These are phyloP conservation scores for Cryptus armator DNA, from an alignment of 2,888 invertebrate species.

Conservation along the genomic window DNA sequence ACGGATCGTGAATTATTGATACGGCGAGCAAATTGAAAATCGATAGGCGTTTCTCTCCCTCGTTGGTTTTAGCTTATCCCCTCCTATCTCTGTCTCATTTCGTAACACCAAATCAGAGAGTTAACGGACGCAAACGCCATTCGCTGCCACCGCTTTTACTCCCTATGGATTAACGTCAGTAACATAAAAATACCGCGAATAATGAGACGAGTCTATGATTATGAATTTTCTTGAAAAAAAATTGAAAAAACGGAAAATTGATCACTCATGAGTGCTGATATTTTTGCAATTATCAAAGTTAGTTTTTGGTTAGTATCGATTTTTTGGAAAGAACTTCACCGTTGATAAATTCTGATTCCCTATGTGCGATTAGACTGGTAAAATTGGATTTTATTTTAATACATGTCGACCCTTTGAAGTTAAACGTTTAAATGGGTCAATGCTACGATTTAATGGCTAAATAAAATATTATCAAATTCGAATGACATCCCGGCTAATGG, in stretches of 20 bases:
- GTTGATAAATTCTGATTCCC: background rate
- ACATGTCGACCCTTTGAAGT: background rate
- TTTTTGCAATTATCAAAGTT: background rate
- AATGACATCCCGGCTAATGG: too few relatives aligned
- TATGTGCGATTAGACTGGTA: background rate
- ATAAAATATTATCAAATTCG: too few relatives aligned
- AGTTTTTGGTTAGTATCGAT: background rate
- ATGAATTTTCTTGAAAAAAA: background rate
- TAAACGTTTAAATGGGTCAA: background rate
- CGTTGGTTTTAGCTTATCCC: conserved; percentile 36
- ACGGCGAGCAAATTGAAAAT: conserved; percentile 74
- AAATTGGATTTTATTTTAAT: background rate
- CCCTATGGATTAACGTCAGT: background rate
- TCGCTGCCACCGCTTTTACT: background rate
- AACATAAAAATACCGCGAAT: background rate
- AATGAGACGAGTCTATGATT: background rate
- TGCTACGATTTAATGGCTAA: too few relatives aligned
- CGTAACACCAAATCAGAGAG: conserved; percentile 38
- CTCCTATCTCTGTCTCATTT: conserved; percentile 35
- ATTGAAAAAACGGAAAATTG: too few relatives aligned
- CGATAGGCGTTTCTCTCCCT: conserved; percentile 66
- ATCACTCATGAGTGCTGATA: background rate
- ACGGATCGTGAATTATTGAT: conserved; percentile 70
- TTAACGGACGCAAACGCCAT: conserved; percentile 33
- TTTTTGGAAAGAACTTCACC: background rate